phyloP scores from a whole-genome alignment of 2,113 vertebrate genomes.

The Elephas maximus region DNA sequence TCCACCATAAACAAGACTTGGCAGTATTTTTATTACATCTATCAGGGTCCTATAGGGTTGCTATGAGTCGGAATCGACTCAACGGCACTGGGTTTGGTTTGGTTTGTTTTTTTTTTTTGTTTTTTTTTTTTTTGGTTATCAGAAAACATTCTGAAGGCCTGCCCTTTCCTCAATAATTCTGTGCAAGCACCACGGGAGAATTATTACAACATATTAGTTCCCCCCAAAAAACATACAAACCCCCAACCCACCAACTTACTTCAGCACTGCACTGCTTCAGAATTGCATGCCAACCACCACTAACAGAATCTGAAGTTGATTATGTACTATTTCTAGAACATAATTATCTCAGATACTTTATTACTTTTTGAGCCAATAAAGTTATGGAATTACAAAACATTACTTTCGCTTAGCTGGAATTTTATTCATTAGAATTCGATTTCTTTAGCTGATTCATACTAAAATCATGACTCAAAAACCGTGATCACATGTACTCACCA shows the following conservation, averaged over 20 bases:
- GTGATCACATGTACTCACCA: constrained; percentile 90
- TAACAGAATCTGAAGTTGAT: background rate
- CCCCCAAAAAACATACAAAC: background rate
- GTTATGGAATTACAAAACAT: background rate
- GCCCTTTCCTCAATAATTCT: background rate
- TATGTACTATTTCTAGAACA: background rate
- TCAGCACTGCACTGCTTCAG: background rate
- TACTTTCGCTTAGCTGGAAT: background rate
- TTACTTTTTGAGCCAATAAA: background rate
- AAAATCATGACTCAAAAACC: background rate
- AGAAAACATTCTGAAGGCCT: background rate
- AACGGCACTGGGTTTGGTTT: no score
- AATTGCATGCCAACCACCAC: background rate
- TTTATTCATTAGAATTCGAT: constrained; percentile 15
- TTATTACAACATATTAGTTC: background rate
- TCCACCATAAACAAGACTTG: background rate
- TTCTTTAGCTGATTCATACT: background rate
- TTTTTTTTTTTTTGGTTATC: no score
- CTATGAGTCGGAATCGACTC: no score
- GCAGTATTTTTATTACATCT: background rate
- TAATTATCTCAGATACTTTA: background rate
- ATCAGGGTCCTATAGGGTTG: no score
- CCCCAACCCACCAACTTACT: background rate
- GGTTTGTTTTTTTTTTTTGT: no score
- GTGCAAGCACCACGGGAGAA: background rate